phyloP scores from a whole-genome alignment of 1,140 invertebrate species.

The Polyergus mexicanus region DNA sequence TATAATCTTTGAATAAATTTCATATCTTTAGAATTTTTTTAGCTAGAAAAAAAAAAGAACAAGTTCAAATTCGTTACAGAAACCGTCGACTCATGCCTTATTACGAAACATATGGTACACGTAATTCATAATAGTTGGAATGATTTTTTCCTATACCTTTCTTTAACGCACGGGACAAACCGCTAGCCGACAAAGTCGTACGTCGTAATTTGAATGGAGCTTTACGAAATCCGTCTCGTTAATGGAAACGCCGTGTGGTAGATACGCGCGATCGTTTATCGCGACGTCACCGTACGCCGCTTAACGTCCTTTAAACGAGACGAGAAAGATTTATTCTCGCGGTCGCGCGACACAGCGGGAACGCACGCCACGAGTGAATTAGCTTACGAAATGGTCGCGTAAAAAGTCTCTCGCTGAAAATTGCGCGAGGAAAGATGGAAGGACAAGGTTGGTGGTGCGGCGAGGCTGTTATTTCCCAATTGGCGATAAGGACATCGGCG shows the following conservation, averaged over 20 bases:
- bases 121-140: background rate
- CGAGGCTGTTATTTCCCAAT: conserved; percentile 30
- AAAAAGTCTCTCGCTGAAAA: conserved; percentile 36
- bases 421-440: background rate
- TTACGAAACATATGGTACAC: too few relatives aligned
- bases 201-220: conserved; percentile 26
- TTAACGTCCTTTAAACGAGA: conserved; percentile 54
- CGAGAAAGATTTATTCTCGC: conserved; percentile 51
- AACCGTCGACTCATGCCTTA: background rate
- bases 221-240: conserved; percentile 39
- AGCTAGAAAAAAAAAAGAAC: background rate
- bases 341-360: background rate
- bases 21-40: background rate
- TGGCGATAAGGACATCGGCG: conserved; percentile 14
- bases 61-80: background rate
- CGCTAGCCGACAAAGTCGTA: background rate
- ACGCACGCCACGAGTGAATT: conserved; percentile 44
- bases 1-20: background rate
- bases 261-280: conserved; percentile 47
- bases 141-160: background rate
- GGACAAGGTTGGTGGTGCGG: conserved; percentile 41
- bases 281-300: conserved; percentile 6
- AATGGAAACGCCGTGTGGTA: conserved; percentile 30
- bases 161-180: background rate
- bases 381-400: conserved; percentile 37